phyloP scores from a whole-genome alignment of 2,888 invertebrate genomes.

The Ramazzottius varieornatus region DNA sequence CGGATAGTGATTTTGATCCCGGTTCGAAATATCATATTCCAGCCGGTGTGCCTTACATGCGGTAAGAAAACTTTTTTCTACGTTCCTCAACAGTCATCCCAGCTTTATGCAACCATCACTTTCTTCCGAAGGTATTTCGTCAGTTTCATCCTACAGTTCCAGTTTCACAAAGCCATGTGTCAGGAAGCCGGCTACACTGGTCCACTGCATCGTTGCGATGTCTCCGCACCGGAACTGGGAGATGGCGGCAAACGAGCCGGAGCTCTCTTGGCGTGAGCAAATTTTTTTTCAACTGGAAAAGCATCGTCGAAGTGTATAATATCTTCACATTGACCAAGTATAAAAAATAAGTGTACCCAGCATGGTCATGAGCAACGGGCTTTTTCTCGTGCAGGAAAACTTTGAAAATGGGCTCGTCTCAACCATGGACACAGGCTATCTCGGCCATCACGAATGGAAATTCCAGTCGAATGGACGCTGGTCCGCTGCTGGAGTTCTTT shows the following conservation, averaged over 20 bases:
- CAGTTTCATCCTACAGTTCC: conserved; percentile 73
- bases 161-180: conserved; percentile 60
- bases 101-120: not conserved
- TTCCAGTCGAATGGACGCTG: not conserved
- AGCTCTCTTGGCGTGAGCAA: conserved; percentile 44
- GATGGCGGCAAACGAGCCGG: conserved; percentile 54
- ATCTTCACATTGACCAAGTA: no score
- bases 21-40: conserved; percentile 77
- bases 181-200: conserved; percentile 51
- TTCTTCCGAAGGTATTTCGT: conserved; percentile 49
- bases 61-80: conserved; percentile 26
- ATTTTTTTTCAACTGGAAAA: not conserved
- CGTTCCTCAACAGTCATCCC: not conserved
- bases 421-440: conserved; percentile 3
- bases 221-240: no score
- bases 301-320: no score
- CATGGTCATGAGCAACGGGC: not conserved
- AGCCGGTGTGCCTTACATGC: conserved; percentile 55
- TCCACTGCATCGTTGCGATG: conserved; percentile 65
- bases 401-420: not conserved
- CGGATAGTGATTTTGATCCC: conserved; percentile 61
- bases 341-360: no score
- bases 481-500: not conserved
- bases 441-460: not conserved
- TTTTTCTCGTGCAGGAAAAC: not conserved